Base-by-base conservation (phyloP, 2,113 vertebrate species). In the Corynorhinus townsendii region DNA sequence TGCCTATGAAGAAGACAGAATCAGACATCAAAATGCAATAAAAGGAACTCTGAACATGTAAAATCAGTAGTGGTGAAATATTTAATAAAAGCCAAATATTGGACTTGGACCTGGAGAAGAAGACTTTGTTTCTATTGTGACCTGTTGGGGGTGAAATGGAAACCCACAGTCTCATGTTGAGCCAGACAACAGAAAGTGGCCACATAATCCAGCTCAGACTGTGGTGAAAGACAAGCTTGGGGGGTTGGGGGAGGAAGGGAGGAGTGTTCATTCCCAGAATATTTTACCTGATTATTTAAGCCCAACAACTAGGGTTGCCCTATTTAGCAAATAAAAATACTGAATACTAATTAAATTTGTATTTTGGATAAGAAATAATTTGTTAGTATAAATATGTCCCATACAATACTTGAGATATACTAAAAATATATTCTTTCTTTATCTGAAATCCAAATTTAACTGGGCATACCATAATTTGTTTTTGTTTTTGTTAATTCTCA, bases 21-120 rank as follows among this genome's bases (percentile, higher is more conserved):
- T 96, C 92, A 69, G 89, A 93, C 89, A 96, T 91, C 75, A 95
- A 92, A 95, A 93, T 72, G 47, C 85, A 96, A 95, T 95, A 89
- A 96, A 96, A 95, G 35, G 30, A 94, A 79, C 16, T 79, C 20
- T 66, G 40, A 49, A 45, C 35, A 79, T 94, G 52, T 95, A 94
- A 93, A 88, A 88, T 93, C 52, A 69, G 69, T 83, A 89, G 64
- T 49, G 89, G 68, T 91, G 56, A 95, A 95, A 89, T 84, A 95
- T 95, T 95, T 86, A 97, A 95, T 91, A 86, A 91, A 95, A 96
- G 75, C 14, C 92, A 95, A 95, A 90, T 89, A 87, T 30, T 93
- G 89, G 91, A 83, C 40, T 92, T 94, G 85, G 77, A 56, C 35
- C 75, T 45, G 11, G 19, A 72, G 45, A 47, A 72, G 43, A 86